Conservation (phyloP, 2,797 vertebrate species). For the Halcyon badia region DNA sequence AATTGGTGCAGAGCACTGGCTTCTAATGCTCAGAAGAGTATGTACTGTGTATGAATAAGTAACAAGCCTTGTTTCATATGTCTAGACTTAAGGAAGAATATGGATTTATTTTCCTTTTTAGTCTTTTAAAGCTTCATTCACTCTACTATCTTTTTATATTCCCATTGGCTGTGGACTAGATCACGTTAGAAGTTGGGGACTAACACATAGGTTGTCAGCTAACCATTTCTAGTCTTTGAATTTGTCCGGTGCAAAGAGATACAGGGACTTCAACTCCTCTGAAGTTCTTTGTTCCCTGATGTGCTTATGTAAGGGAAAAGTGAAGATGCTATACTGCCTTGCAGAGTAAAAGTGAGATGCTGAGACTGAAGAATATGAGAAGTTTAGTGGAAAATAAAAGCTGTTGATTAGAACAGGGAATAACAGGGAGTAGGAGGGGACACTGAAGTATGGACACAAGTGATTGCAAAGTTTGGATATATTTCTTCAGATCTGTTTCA, state of each 20-base stretch:
- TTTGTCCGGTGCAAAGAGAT: neutral
- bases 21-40: neutral
- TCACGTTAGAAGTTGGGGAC: neutral
- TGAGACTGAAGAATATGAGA: neutral
- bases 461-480: neutral
- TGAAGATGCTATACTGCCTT: neutral
- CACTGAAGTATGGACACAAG: neutral
- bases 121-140: neutral
- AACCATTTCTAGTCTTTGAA: neutral
- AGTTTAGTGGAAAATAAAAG: neutral
- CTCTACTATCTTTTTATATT: neutral
- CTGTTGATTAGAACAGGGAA: neutral
- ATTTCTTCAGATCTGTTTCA: neutral
- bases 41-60: rapidly evolving
- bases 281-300: neutral
- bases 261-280: neutral
- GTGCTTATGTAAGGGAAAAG: neutral
- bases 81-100: neutral
- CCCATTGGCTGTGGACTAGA: neutral
- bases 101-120: neutral
- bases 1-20: neutral
- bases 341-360: neutral
- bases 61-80: neutral
- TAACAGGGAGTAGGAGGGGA: neutral
- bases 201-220: neutral